Conservation (phyloP, 92 coral and sea anemone species). For the Desmophyllum pertusum region DNA sequence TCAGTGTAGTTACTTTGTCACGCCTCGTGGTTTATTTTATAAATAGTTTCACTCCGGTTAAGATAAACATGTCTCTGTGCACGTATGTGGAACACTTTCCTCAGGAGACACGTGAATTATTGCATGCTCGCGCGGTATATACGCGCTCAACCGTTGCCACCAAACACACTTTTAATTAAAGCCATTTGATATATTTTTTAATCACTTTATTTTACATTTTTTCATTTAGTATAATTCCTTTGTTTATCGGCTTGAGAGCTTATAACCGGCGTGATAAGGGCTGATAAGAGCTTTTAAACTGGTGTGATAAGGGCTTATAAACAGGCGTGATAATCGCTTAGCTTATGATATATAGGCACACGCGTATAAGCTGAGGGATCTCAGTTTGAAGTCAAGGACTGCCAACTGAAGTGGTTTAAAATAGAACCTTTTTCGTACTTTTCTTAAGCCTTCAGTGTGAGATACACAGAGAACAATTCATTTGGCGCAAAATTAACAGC, state of each 20-base stretch:
- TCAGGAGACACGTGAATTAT: background rate
- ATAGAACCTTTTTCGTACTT: background rate
- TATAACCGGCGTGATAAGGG: too few relatives aligned
- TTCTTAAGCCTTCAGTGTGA: background rate
- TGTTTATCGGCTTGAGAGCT: background rate
- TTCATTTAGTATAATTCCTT: background rate
- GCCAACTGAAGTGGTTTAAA: background rate
- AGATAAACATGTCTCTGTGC: background rate
- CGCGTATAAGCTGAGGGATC: background rate
- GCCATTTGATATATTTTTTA: background rate
- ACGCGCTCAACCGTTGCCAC: background rate
- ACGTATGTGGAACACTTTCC: background rate
- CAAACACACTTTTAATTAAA: background rate
- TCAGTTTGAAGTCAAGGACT: too few relatives aligned
- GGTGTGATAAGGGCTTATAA: too few relatives aligned
- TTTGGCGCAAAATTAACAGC: background rate
- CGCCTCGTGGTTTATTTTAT: background rate
- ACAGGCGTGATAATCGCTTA: background rate
- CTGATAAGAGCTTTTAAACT: too few relatives aligned
- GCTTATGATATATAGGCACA: background rate
- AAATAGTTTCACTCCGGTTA: background rate
- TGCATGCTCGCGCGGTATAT: background rate
- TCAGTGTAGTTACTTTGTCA: background rate
- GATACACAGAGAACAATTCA: background rate
- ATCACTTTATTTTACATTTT: background rate